Percentiles rank a stretch among this genome's conserved stretches.
Evolutionary conservation across 2,113 vertebrate genomes (phyloP).

Genomic region (Salvelinus namaycush): DNA sequence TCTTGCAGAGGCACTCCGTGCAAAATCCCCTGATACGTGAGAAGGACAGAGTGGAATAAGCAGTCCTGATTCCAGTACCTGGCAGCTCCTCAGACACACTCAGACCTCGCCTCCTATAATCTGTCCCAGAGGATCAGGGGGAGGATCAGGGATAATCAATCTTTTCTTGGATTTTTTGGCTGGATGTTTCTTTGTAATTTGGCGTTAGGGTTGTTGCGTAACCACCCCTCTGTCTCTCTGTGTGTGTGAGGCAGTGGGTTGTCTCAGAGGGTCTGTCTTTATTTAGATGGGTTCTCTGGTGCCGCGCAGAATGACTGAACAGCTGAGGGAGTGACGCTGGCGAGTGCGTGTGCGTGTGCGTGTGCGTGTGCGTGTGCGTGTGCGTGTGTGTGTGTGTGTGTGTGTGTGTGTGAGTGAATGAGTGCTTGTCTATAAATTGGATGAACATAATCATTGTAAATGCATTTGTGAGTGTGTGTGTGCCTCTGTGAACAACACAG

Average conservation of each 20-base stretch:
- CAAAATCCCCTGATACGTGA: too few relatives aligned
- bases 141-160: not conserved
- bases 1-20: too few relatives aligned
- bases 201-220: not conserved
- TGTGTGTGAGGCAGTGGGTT: not conserved
- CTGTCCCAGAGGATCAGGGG: not conserved
- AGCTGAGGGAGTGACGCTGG: not conserved
- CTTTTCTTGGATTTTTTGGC: not conserved
- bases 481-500: not conserved
- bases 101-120: not conserved
- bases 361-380: not conserved
- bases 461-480: conserved; percentile 1
- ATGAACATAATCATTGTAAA: not conserved
- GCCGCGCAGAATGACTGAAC: not conserved
- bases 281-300: conserved; percentile 5
- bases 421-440: conserved; percentile 7
- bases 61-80: not conserved
- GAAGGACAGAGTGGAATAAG: not conserved
- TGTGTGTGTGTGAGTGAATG: not conserved
- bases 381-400: not conserved
- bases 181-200: not conserved
- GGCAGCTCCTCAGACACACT: not conserved
- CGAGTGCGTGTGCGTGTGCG: not conserved
- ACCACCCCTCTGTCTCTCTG: not conserved
- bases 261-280: not conserved